Evolutionary conservation across 2,888 invertebrate genomes (phyloP).

Genomic region (Meganola albula): DNA sequence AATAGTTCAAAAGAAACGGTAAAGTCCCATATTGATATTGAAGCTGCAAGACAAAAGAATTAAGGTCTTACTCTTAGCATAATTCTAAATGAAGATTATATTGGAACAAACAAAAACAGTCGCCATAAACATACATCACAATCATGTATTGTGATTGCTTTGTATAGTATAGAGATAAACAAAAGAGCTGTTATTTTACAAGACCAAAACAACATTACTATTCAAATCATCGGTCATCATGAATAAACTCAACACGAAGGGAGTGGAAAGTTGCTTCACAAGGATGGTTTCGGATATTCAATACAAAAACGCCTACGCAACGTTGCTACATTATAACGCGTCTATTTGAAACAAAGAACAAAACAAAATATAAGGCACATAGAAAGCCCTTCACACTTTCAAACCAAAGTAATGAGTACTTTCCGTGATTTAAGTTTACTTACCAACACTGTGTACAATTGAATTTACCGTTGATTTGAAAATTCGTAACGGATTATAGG

Average conservation of each 20-base stretch:
- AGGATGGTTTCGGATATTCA: slow-evolving; percentile 21
- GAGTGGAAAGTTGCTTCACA: slow-evolving; percentile 24
- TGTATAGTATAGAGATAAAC: background rate
- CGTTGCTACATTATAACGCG: slow-evolving; percentile 15
- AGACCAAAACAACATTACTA: slow-evolving; percentile 5
- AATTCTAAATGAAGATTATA: background rate
- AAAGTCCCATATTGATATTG: no score
- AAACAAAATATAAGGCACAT: slow-evolving; percentile 18
- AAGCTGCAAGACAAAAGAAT: no score
- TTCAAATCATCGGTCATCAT: slow-evolving; percentile 15
- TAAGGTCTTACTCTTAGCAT: no score
- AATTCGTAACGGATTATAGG: slow-evolving; percentile 12
- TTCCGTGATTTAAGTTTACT: slow-evolving; percentile 39
- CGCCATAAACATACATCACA: background rate
- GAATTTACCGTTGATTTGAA: slow-evolving; percentile 16
- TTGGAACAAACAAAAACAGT: background rate
- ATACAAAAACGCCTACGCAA: slow-evolving; percentile 27
- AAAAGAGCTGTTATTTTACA: slow-evolving; percentile 1
- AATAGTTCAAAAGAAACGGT: no score
- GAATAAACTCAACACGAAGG: slow-evolving; percentile 16
- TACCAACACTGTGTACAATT: no score
- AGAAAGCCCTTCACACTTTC: slow-evolving; percentile 47
- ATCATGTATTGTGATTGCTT: background rate
- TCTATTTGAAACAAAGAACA: slow-evolving; percentile 16
- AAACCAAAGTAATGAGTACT: slow-evolving; percentile 40